Conservation (phyloP, 2,113 vertebrate species). For the Mastomys natalensis region DNA sequence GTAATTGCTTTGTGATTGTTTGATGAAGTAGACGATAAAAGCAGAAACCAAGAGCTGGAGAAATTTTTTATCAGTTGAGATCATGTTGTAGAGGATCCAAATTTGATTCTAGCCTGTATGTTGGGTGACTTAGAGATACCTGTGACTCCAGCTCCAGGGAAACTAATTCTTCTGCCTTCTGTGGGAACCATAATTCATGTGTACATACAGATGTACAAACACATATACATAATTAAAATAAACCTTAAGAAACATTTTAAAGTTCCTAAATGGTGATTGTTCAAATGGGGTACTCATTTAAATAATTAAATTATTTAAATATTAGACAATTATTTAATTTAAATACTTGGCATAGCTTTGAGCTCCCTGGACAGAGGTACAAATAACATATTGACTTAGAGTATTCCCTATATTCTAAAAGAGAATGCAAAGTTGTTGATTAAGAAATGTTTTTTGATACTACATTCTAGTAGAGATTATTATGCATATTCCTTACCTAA, state of each 20-base stretch:
- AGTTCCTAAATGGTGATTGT: background rate
- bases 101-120: background rate
- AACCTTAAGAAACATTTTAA: background rate
- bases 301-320: conserved; percentile 5
- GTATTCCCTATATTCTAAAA: conserved; percentile 13
- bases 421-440: background rate
- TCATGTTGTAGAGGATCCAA: background rate
- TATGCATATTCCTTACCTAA: conserved; percentile 22
- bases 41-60: background rate
- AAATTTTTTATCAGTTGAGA: background rate
- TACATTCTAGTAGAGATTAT: conserved; percentile 8
- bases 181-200: background rate
- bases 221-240: background rate
- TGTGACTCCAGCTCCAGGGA: background rate
- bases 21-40: background rate
- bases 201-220: background rate
- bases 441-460: conserved; percentile 9
- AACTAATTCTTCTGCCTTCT: background rate
- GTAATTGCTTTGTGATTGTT: background rate
- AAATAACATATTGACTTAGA: conserved; percentile 14
- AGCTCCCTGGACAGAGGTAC: background rate
- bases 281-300: background rate
- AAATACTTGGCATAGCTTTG: background rate
- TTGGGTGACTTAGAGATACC: background rate
- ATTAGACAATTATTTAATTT: background rate